phyloP scores from a whole-genome alignment of 2,113 vertebrate genomes.

The Podarcis cretensis region DNA sequence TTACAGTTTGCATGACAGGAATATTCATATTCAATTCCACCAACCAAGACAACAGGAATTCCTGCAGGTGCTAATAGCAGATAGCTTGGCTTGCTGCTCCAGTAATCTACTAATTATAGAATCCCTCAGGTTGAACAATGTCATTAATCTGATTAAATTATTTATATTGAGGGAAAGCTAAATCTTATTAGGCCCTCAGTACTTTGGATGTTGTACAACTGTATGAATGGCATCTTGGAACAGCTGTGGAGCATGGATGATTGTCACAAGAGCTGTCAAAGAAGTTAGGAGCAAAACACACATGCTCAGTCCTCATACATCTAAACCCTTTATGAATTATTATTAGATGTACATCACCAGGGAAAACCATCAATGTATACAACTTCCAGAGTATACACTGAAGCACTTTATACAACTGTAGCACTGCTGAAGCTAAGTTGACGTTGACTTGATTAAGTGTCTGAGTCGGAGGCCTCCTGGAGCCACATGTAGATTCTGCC shows the following conservation, averaged over 20 bases:
- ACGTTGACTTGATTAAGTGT: too few relatives aligned
- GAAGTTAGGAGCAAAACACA: background rate
- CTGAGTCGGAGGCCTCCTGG: background rate
- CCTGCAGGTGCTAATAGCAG: constrained; percentile 81
- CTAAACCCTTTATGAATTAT: too few relatives aligned
- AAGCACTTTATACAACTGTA: too few relatives aligned
- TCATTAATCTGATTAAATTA: constrained; percentile 85
- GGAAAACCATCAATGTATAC: too few relatives aligned
- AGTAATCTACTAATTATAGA: constrained; percentile 82
- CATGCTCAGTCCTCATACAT: background rate
- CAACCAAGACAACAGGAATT: constrained; percentile 77
- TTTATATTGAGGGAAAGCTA: constrained; percentile 77
- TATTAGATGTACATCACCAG: too few relatives aligned
- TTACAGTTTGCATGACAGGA: constrained; percentile 77
- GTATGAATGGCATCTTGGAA: constrained; percentile 17
- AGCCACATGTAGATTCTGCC: background rate
- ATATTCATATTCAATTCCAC: constrained; percentile 78
- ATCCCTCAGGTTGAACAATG: constrained; percentile 80
- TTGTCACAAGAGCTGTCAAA: constrained; percentile 1
- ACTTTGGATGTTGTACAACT: constrained; percentile 57
- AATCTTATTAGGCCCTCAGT: constrained; percentile 73
- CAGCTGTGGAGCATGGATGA: background rate
- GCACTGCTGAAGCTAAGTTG: too few relatives aligned
- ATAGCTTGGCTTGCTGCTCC: constrained; percentile 77
- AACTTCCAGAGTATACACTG: too few relatives aligned